phyloP scores from a whole-genome alignment of 2,113 vertebrate species.

The Otis tarda region DNA sequence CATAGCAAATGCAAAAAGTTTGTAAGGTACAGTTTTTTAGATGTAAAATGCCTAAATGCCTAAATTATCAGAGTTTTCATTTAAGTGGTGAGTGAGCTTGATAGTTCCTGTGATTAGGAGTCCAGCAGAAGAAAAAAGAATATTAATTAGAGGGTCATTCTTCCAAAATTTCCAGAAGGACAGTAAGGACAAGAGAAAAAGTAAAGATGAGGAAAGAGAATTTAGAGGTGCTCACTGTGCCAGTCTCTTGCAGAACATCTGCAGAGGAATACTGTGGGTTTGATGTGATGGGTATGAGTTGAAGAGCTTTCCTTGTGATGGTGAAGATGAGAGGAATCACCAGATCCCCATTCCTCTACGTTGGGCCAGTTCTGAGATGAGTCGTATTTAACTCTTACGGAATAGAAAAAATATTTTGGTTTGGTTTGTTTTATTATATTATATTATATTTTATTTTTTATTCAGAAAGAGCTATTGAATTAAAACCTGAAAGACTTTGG shows the following conservation, averaged over 20 bases:
- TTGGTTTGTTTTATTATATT: background rate
- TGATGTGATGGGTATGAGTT: background rate
- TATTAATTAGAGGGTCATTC: background rate
- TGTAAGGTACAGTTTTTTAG: background rate
- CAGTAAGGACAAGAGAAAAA: background rate
- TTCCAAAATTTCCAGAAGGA: background rate
- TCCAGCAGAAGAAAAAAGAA: background rate
- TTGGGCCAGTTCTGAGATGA: background rate
- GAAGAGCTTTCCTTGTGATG: background rate
- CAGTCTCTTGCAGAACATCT: background rate
- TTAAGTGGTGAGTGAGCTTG: background rate
- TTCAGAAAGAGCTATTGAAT: background rate
- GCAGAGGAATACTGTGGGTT: fast-evolving
- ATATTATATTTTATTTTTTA: background rate
- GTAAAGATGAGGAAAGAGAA: background rate
- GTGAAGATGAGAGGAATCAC: background rate
- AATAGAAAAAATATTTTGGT: background rate
- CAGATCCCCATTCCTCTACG: background rate
- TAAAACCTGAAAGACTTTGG: background rate
- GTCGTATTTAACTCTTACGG: background rate
- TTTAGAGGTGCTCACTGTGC: background rate
- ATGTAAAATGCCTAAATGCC: background rate
- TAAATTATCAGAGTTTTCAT: background rate
- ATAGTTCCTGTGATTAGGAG: background rate
- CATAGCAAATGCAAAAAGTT: background rate